These are phyloP conservation scores for Lepidocyrtinus sp. DNA, from an alignment of 2,888 invertebrate species.

Conservation along the genomic window DNA sequence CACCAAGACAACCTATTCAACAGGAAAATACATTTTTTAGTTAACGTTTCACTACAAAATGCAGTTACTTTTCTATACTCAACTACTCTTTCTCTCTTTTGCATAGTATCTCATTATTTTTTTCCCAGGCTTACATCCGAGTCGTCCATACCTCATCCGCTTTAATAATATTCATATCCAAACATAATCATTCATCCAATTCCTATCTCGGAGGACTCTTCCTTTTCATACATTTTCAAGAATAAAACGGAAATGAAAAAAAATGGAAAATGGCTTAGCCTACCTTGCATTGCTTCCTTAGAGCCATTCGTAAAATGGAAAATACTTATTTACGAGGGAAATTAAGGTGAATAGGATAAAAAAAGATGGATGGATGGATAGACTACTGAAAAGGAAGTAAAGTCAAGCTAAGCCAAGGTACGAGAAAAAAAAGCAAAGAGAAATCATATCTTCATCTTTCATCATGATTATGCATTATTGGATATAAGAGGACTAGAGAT, in stretches of 20 bases:
- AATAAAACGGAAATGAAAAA: slow-evolving; percentile 30
- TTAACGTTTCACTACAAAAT: neutral
- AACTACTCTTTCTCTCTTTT: neutral
- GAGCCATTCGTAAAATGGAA: neutral
- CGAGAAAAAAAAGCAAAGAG: neutral
- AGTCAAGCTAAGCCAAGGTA: no score
- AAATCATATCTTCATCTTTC: neutral
- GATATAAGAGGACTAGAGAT: slow-evolving; percentile 15
- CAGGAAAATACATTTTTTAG: neutral
- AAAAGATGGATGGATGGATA: neutral
- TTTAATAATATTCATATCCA: slow-evolving; percentile 13
- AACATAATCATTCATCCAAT: slow-evolving; percentile 7
- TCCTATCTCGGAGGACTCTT: slow-evolving; percentile 4
- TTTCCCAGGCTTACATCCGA: neutral
- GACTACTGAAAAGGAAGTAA: slow-evolving; percentile 17
- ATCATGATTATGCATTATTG: slow-evolving; percentile 23
- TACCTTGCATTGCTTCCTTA: neutral
- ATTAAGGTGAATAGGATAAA: neutral
- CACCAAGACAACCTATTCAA: neutral
- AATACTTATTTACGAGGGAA: slow-evolving; percentile 4
- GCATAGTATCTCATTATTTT: slow-evolving; percentile 4
- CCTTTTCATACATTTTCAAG: slow-evolving; percentile 9
- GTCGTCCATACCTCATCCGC: neutral
- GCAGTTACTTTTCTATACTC: slow-evolving; percentile 1
- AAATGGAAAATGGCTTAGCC: slow-evolving; percentile 2